Conservation (phyloP, 2,888 invertebrate genomes). For the Apotomis turbidana region DNA sequence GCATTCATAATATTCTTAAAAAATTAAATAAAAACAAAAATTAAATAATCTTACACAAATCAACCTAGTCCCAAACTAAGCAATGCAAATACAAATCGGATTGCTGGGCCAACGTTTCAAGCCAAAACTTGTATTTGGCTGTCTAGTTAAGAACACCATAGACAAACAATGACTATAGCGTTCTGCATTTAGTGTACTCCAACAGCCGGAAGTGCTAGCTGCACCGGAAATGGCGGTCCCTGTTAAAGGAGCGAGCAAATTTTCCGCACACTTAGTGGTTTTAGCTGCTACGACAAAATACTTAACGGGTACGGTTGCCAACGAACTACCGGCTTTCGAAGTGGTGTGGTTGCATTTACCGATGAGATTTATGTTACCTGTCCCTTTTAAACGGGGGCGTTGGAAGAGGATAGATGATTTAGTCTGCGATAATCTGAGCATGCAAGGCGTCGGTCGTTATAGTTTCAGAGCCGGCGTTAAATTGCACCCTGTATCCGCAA, state of each 20-base stretch:
- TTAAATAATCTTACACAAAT: too few species aligned
- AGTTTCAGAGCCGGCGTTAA: slow-evolving; percentile 22
- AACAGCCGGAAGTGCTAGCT: slow-evolving; percentile 47
- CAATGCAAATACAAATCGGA: too few species aligned
- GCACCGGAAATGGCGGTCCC: slow-evolving; percentile 53
- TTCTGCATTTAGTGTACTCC: slow-evolving; percentile 32
- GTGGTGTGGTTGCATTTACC: neutral
- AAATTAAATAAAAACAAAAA: too few species aligned
- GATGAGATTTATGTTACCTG: neutral
- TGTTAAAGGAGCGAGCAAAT: slow-evolving; percentile 52
- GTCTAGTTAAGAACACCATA: neutral
- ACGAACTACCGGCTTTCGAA: slow-evolving; percentile 20
- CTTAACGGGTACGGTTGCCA: slow-evolving; percentile 38
- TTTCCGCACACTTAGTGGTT: slow-evolving; percentile 64
- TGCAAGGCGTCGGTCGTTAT: slow-evolving; percentile 16
- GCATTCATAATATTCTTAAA: too few species aligned
- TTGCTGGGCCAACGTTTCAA: too few species aligned
- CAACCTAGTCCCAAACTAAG: too few species aligned
- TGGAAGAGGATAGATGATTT: slow-evolving; percentile 11
- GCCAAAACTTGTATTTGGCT: neutral
- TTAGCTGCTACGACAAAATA: slow-evolving; percentile 55
- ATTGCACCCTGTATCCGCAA: slow-evolving; percentile 32
- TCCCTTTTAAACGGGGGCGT: slow-evolving; percentile 2
- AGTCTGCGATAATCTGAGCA: slow-evolving; percentile 1
- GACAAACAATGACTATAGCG: slow-evolving; percentile 18